A percentile compares a stretch with the other conserved stretches of the same genome.
Conservation (phyloP, 2,888 invertebrate species). For the Drosophila putrida region DNA sequence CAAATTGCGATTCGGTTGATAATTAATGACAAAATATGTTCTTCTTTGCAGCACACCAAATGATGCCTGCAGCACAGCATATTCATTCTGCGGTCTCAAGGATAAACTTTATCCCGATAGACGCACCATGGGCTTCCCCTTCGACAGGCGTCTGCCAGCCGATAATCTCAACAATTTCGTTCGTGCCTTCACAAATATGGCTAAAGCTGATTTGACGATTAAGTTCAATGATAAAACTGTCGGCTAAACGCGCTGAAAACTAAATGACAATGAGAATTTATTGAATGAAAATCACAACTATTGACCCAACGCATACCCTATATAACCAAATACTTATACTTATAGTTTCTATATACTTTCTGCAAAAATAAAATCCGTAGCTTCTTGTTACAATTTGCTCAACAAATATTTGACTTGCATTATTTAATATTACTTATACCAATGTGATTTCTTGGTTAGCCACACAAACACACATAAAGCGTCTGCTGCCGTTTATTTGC, state of each 20-base stretch:
- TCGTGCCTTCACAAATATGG: constrained; percentile 90
- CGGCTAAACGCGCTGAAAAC: constrained; percentile 23
- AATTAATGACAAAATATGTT: background rate
- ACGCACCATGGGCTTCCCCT: constrained; percentile 89
- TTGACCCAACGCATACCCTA: constrained; percentile 13
- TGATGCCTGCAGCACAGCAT: constrained; percentile 88
- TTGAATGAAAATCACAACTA: background rate
- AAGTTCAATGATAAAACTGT: constrained; percentile 84
- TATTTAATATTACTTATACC: constrained; percentile 66
- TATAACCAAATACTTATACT: background rate
- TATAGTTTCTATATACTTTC: constrained; percentile 12
- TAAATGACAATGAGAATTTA: background rate
- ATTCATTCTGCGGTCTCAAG: constrained; percentile 90
- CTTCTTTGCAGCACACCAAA: constrained; percentile 85
- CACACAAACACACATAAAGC: constrained; percentile 23
- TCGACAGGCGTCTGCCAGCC: constrained; percentile 85
- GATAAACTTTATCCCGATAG: constrained; percentile 89
- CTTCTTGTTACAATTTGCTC: constrained; percentile 41
- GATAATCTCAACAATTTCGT: constrained; percentile 88
- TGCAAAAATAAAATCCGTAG: constrained; percentile 38
- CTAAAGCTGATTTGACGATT: constrained; percentile 88
- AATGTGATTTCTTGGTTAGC: constrained; percentile 41
- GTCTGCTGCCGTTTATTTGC: constrained; percentile 61
- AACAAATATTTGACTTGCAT: constrained; percentile 64
- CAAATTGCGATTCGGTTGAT: constrained; percentile 4